Conservation (phyloP, 2,113 vertebrate species). For the Oceanites oceanicus region DNA sequence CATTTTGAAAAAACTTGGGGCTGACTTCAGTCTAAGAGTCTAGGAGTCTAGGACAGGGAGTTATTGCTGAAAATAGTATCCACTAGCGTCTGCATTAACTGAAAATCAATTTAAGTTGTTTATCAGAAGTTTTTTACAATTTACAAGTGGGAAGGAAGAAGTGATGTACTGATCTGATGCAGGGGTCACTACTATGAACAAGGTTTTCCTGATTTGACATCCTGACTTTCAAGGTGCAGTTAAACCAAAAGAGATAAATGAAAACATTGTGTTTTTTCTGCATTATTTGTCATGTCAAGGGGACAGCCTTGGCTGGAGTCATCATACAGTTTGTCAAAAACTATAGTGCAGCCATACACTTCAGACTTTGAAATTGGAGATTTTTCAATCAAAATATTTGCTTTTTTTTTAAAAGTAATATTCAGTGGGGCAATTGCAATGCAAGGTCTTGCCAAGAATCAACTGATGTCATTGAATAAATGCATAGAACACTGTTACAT, state of each 20-base stretch:
- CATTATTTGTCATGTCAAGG: not conserved
- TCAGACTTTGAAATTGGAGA: not conserved
- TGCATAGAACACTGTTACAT: not conserved
- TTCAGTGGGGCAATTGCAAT: not conserved
- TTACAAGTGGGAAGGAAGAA: not conserved
- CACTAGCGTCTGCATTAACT: not conserved
- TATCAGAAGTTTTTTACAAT: not conserved
- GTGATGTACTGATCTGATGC: not conserved
- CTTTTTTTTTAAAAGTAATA: not conserved
- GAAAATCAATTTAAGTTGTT: slow-evolving; percentile 41
- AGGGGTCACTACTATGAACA: not conserved
- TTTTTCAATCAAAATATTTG: not conserved
- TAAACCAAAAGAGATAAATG: not conserved
- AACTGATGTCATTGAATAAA: not conserved
- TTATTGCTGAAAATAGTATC: slow-evolving; percentile 29
- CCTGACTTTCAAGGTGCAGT: not conserved
- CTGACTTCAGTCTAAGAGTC: not conserved
- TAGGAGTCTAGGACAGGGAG: not conserved
- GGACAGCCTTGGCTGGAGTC: not conserved
- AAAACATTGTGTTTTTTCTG: not conserved
- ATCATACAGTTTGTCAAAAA: not conserved
- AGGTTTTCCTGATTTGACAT: not conserved
- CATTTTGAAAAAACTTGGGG: not conserved
- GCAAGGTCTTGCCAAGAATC: not conserved
- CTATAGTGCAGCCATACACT: not conserved